These are phyloP conservation scores for Lordiphosa clarofinis DNA, from an alignment of 1,140 invertebrate species.

Conservation along the genomic window DNA sequence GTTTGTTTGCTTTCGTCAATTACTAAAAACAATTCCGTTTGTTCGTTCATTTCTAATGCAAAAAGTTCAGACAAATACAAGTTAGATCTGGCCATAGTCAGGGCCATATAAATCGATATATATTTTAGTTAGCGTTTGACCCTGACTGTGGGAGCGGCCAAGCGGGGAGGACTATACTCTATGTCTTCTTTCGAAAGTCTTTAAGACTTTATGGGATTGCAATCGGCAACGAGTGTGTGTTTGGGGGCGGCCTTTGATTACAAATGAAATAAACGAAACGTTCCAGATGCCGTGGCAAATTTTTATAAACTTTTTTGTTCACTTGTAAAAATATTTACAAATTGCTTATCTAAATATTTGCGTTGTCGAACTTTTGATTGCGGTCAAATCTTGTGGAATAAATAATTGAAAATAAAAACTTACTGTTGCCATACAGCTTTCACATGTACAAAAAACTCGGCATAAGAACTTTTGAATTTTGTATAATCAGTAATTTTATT, in stretches of 20 bases:
- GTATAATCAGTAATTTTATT: no score
- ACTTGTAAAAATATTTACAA: conserved; percentile 75
- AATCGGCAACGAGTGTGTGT: conserved; percentile 26
- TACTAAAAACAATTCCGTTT: conserved; percentile 53
- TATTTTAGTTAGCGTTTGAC: conserved; percentile 57
- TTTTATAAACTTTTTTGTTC: conserved; percentile 69
- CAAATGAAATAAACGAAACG: conserved; percentile 74
- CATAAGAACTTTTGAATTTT: no score
- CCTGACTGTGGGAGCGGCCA: conserved; percentile 42
- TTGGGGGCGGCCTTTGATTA: conserved; percentile 54
- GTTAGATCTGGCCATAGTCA: conserved; percentile 33
- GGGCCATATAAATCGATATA: conserved; percentile 65
- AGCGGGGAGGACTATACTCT: conserved; percentile 7
- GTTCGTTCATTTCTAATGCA: conserved; percentile 11
- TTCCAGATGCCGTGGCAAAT: conserved; percentile 62
- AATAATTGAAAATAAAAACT: conserved; percentile 15
- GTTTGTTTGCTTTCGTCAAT: conserved; percentile 67
- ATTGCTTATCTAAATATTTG: conserved; percentile 70
- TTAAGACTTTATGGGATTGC: conserved; percentile 50
- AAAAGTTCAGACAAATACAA: conserved; percentile 27
- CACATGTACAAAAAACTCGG: no score
- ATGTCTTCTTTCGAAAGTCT: conserved; percentile 39
- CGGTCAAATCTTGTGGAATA: conserved; percentile 6
- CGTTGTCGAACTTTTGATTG: conserved; percentile 25
- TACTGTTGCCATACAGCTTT: conserved; percentile 8